Evolutionary conservation across 2,113 vertebrate species (phyloP), one percentile per base, ranked within the genome.

Genomic region (Sterrhoptilus dennistouni): DNA sequence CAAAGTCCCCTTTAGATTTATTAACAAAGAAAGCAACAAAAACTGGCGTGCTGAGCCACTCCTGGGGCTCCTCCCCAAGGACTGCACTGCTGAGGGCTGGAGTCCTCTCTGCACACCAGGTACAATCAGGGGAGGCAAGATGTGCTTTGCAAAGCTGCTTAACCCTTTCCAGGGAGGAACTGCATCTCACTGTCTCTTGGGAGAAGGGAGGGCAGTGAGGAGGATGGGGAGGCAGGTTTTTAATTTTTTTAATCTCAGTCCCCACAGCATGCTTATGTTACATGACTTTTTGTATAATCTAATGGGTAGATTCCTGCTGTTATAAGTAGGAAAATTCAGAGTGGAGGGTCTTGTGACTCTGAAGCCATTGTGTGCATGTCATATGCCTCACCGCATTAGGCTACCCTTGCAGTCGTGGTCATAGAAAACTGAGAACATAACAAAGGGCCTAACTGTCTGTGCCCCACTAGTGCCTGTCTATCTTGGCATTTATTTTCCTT

Each of bases 151-250:
- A 60, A 60, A 78, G 52, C 42, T 8, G 2, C 22, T 78, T 91
- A 95, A 95, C 91, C 45, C 77, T 75, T 91, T 75, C 47, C 33
- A 66, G 77, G 47, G 56, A 61, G 29, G n/a, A 80, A 8, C 17
- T 33, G 12, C 28, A 12, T 50, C 42, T 87, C 45, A 5, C 38
- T 44, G 12, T 50, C 38, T 64, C 29, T n/a, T 8, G 4, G 9
- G 19, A 59, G 28, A 45, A 40, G 36, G 3, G 8, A 0, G 3
- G 8, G 1, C 0, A 0, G 6, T 0, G 0, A 9, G 24, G 12
- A 24, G 8, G 4, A 33, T 42, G 27, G 27, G 27, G 47, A 29
- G 15, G 13, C 7, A 6, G 6, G 10, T 18, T 60, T 18, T 13
- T 38, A 24, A 14, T 14, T 19, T 8, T 36, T 14, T 52, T 87